phyloP scores from a whole-genome alignment of 2,888 invertebrate genomes.

The Podotricha telesiphe region DNA sequence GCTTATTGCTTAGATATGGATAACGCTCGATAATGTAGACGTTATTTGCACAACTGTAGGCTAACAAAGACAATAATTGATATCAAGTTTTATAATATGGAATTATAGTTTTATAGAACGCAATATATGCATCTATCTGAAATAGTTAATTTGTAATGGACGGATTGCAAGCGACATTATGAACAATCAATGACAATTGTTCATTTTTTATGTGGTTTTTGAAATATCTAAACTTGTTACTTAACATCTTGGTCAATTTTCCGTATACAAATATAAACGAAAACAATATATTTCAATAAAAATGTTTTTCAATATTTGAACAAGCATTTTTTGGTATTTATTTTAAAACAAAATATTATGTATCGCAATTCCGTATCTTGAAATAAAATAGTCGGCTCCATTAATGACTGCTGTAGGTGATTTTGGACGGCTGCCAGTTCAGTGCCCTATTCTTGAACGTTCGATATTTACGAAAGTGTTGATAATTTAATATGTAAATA shows the following conservation, averaged over 20 bases:
- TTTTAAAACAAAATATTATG: constrained; percentile 26
- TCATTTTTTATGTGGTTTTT: no score
- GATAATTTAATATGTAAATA: constrained; percentile 31
- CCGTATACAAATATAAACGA: no score
- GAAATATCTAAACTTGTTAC: no score
- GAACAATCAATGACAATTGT: background rate
- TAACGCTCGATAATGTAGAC: constrained; percentile 14
- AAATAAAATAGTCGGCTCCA: constrained; percentile 39
- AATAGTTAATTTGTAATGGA: background rate
- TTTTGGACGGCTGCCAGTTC: constrained; percentile 40
- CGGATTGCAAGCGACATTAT: background rate
- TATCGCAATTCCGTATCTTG: constrained; percentile 37
- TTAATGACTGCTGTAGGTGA: constrained; percentile 40
- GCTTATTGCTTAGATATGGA: constrained; percentile 2
- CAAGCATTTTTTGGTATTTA: constrained; percentile 6
- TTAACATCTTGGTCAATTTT: background rate
- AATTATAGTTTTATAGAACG: background rate
- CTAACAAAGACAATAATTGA: constrained; percentile 1
- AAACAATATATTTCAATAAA: background rate
- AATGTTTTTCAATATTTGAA: background rate
- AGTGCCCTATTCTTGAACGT: constrained; percentile 39
- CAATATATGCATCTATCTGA: background rate
- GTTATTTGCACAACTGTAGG: constrained; percentile 19
- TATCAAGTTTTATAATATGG: background rate
- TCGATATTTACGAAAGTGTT: constrained; percentile 42